Base-by-base conservation (phyloP, 2,797 vertebrate genomes). In the Eupleurogrammus muticus region DNA sequence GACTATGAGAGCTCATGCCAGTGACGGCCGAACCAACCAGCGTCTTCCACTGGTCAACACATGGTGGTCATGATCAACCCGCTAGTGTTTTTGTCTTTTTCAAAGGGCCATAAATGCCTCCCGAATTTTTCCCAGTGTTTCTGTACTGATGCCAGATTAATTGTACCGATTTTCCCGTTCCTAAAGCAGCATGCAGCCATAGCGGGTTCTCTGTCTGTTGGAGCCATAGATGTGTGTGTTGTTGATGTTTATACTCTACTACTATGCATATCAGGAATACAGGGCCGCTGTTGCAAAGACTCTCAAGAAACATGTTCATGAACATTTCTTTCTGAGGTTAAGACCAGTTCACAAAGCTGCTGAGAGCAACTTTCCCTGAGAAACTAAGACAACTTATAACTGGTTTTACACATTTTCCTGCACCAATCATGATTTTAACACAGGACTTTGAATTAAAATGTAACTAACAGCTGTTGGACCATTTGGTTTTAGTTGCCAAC, bases 151-250 rank as follows among this genome's bases (percentile, higher is more conserved):
- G 54, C 63, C 65, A 70, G 59, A 50, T 69, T 52, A 63, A 47
- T 77, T 32, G 53, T 38, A 59, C 38, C 35, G 58, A 40, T 54
- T 76, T 83, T 70, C 79, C 71, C 75, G 64, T 52, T 73, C 64
- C 38, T 16, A 36, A 70, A 78, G 49, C 67, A 2, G 12, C 66
- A 46, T 5, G 7, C 32, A 65, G 59, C 72, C 61, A 19, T 28
- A 17, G 28, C 24, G 20, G 28, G 16, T 77, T 65, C 42, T 35
- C 28, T 58, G 1, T 48, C 49, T 69, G 50, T 24, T 32, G 46
- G 61, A 42, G 50, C 48, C 42, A 19, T n/a, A 50, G 59, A 34
- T 8, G 16, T 57, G 34, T 56, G 36, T 66, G 35, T 51, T 66
- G 40, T 51, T 19, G 16, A 40, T 60, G 55, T 21, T 50, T n/a